Conservation (phyloP, 92 coral and sea anemone species). For the Paragorgia papillata region DNA sequence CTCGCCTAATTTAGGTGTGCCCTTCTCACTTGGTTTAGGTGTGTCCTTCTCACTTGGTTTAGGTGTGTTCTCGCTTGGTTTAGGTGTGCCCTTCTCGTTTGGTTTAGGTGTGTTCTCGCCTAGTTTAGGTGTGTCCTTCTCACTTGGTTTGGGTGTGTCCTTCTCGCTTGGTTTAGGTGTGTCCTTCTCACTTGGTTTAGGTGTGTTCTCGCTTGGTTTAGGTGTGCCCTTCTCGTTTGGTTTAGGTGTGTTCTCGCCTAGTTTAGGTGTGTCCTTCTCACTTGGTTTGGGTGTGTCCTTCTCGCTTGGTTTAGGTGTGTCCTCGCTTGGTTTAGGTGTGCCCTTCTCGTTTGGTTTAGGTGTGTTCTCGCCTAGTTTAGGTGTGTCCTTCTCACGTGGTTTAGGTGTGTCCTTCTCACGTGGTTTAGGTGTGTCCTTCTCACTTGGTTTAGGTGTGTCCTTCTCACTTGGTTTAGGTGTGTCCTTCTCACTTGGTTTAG, state of each 20-base stretch:
- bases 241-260: background rate
- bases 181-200: too few relatives aligned
- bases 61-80: background rate
- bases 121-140: background rate
- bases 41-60: background rate
- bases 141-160: background rate
- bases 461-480: constrained; percentile 7
- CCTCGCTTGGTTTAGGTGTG: background rate
- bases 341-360: constrained; percentile 1
- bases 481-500: background rate
- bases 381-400: constrained; percentile 17
- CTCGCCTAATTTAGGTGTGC: too few relatives aligned
- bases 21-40: too few relatives aligned
- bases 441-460: background rate
- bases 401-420: background rate
- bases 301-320: background rate
- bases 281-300: background rate
- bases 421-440: constrained; percentile 10
- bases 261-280: background rate
- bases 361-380: too few relatives aligned
- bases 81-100: background rate
- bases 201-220: background rate
- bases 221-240: background rate
- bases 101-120: background rate
- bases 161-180: constrained; percentile 16